phyloP scores from a whole-genome alignment of 2,888 invertebrate species.

The Melieria picta region DNA sequence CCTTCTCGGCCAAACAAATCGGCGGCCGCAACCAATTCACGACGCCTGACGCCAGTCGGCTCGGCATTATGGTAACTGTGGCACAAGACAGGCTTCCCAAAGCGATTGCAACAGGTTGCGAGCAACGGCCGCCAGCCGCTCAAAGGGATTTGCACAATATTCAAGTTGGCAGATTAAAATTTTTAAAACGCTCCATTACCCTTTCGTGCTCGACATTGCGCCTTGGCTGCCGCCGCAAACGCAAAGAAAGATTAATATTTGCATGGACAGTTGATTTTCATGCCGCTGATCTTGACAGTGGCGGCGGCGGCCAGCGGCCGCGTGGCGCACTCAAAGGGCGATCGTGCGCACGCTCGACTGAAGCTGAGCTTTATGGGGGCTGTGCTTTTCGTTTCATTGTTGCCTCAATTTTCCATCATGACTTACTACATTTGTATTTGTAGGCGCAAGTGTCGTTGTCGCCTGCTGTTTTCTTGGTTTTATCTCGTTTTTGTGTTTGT shows the following conservation, averaged over 20 bases:
- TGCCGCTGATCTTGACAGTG: slow-evolving; percentile 8
- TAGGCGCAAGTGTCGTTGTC: neutral
- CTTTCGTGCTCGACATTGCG: neutral
- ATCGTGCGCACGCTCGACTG: neutral
- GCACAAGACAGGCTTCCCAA: no score
- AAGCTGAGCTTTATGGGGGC: neutral
- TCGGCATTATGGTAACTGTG: no score
- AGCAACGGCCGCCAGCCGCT: no score
- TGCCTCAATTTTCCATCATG: no score
- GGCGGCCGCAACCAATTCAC: slow-evolving; percentile 18
- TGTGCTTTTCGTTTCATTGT: neutral
- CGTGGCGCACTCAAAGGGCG: neutral
- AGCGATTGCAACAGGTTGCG: no score
- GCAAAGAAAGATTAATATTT: slow-evolving; percentile 1
- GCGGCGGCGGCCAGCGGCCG: neutral
- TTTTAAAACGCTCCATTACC: slow-evolving; percentile 1
- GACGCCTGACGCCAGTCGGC: slow-evolving; percentile 1
- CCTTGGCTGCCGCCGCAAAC: no score
- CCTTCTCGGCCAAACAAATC: neutral
- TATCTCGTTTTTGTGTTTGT: neutral
- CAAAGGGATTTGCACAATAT: neutral
- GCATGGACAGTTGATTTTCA: slow-evolving; percentile 13
- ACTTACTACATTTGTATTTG: neutral
- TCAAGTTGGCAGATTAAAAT: no score
- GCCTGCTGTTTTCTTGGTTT: neutral